These are phyloP conservation scores for Phycodurus eques DNA, from an alignment of 2,113 vertebrate genomes.

Conservation along the genomic window DNA sequence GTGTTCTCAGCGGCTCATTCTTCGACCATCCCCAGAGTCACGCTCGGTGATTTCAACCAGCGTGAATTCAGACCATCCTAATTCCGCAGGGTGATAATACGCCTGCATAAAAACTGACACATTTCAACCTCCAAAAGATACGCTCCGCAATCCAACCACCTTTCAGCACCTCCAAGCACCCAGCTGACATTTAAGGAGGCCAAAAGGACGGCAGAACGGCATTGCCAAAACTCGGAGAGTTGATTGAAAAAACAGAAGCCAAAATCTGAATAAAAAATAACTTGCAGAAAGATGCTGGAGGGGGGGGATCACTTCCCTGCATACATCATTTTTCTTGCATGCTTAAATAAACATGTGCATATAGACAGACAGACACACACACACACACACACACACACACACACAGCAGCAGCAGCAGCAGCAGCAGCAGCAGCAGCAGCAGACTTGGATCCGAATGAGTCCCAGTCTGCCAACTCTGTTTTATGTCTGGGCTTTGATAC, in stretches of 20 bases:
- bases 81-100: slow-evolving; percentile 60
- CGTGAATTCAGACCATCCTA: slow-evolving; percentile 45
- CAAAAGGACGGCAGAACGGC: neutral
- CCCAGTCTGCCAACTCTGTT: slow-evolving; percentile 64
- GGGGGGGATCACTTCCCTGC: slow-evolving; percentile 5
- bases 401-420: slow-evolving; percentile 32
- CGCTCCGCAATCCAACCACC: slow-evolving; percentile 39
- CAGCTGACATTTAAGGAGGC: slow-evolving; percentile 45
- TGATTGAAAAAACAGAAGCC: slow-evolving; percentile 43
- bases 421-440: neutral
- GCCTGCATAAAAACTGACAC: slow-evolving; percentile 43
- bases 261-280: slow-evolving; percentile 9
- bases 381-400: slow-evolving; percentile 15
- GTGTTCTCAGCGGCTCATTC: slow-evolving; percentile 5
- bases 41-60: slow-evolving; percentile 45
- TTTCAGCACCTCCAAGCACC: slow-evolving; percentile 50
- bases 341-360: slow-evolving; percentile 24
- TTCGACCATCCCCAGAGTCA: slow-evolving; percentile 14
- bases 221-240: slow-evolving; percentile 21
- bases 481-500: slow-evolving; percentile 67
- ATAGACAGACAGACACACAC: slow-evolving; percentile 10
- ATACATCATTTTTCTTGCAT: slow-evolving; percentile 29
- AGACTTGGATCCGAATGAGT: slow-evolving; percentile 41
- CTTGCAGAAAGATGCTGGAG: slow-evolving; percentile 16
- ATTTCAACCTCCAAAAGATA: slow-evolving; percentile 44